Base-by-base conservation (phyloP, 2,888 invertebrate genomes). In the Nomada ferruginata region DNA sequence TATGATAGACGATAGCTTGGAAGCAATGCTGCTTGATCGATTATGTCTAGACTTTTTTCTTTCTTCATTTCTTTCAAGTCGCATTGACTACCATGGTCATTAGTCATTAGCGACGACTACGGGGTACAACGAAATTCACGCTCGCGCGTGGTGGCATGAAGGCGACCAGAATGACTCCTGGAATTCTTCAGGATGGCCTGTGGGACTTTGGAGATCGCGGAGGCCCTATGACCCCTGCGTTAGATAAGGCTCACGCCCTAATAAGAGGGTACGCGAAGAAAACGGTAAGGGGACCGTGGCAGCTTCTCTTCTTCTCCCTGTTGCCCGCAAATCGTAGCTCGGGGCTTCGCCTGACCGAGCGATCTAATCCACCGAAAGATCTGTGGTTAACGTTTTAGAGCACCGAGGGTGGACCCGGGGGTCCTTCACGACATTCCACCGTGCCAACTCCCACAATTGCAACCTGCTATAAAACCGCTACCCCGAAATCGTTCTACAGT, bases 211-310 rank as follows among this genome's bases (percentile, higher is more conserved):
- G 92, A 91, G 92, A 92, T 93, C 91, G 91, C 89, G 86, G 79
- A 87, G 90, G 88, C 92, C 91, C 92, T 89, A 91, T 93, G 93
- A 93, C 93, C 93, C 93, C 20, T 23, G 11, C 47, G 47, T 90
- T 91, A 92, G 93, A 93, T 93, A 93, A 93, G 92, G 89, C 92
- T 92, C 93, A 93, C 93, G 93, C 93, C 93, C 93, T 93, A 93
- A 93, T 93, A 91, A 93, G 93, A 92, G 93, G 93, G 92, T 93
- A 93, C 90, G 89, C 89, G 76, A 75, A 76, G 68, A 68, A 75
- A 77, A 82, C 83, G 68, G 77, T 79, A 81, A 86, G 85, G 83
- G 79, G 68, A 82, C 88, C 88, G 78, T 84, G 82, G 87, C 86
- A 88, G 85, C 86, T 83, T 81, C 89, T 79, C 80, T 78, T 79